Percentiles rank a stretch among this genome's conserved stretches.
Evolutionary conservation across 2,797 vertebrate genomes (phyloP).

Genomic region (Prionace glauca): DNA sequence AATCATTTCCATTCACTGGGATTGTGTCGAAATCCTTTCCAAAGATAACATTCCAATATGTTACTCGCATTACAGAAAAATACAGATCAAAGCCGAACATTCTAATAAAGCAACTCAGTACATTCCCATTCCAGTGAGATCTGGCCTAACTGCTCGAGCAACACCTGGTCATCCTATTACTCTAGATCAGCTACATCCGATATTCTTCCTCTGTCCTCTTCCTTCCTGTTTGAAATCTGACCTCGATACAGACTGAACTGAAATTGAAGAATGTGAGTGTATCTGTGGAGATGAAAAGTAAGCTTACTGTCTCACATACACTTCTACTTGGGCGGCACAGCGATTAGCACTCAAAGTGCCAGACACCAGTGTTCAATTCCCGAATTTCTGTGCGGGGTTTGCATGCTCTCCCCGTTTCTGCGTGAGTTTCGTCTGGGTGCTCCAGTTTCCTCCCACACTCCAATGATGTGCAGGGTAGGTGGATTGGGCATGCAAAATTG

Average conservation of each 20-base stretch:
- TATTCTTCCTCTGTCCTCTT: background rate
- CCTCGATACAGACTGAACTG: background rate
- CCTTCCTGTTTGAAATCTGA: background rate
- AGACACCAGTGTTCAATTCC: no score
- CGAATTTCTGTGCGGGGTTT: no score
- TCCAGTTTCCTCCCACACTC: no score
- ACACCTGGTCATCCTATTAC: background rate
- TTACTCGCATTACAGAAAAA: background rate
- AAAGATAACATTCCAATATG: background rate
- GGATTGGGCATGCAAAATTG: no score
- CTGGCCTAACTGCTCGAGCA: background rate
- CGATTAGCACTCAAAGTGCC: no score
- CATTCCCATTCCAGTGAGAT: background rate
- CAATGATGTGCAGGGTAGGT: no score
- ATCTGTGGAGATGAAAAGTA: background rate
- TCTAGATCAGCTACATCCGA: background rate
- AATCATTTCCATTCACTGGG: background rate
- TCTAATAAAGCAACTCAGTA: background rate
- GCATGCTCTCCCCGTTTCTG: no score
- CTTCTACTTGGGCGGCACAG: no score
- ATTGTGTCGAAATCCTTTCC: background rate
- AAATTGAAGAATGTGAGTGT: background rate
- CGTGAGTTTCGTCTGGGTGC: no score
- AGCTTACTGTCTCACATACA: background rate
- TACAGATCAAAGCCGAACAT: background rate